These are phyloP conservation scores for Drosophila barbarae DNA, from an alignment of 2,888 invertebrate species.

Conservation along the genomic window DNA sequence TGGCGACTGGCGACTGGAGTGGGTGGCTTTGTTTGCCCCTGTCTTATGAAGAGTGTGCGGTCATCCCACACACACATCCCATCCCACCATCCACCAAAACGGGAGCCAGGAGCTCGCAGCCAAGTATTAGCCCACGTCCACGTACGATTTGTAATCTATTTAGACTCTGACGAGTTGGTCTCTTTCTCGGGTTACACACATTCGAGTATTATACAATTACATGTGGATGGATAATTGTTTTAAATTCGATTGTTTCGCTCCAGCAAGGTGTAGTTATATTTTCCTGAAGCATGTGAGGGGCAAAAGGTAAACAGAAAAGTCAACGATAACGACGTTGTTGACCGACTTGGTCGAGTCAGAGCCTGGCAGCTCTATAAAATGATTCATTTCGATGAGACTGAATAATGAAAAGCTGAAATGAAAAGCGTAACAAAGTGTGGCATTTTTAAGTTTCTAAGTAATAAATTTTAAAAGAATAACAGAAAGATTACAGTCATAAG, in stretches of 20 bases:
- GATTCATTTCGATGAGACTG: background rate
- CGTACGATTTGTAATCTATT: constrained; percentile 19
- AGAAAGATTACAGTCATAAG: background rate
- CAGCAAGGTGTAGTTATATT: constrained; percentile 13
- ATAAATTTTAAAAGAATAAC: background rate
- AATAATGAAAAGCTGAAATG: background rate
- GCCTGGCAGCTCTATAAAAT: constrained; percentile 1
- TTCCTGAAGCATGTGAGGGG: constrained; percentile 6
- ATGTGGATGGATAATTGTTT: constrained; percentile 28
- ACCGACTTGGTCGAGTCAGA: background rate
- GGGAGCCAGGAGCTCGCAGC: constrained; percentile 7
- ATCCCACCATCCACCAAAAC: constrained; percentile 9
- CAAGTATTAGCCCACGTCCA: constrained; percentile 33
- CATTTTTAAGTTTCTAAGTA: background rate
- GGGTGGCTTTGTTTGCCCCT: constrained; percentile 33
- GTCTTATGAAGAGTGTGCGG: constrained; percentile 34
- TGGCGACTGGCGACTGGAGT: constrained; percentile 3
- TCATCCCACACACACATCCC: constrained; percentile 24
- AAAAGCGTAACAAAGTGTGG: background rate
- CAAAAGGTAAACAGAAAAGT: constrained; percentile 7
- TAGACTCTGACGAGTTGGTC: constrained; percentile 12
- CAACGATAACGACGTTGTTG: constrained; percentile 10
- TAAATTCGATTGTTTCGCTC: constrained; percentile 19
- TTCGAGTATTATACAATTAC: constrained; percentile 22
- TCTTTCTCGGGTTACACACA: constrained; percentile 11